These are phyloP conservation scores for Cygnus olor DNA, from an alignment of 2,797 vertebrate genomes.

Conservation along the genomic window DNA sequence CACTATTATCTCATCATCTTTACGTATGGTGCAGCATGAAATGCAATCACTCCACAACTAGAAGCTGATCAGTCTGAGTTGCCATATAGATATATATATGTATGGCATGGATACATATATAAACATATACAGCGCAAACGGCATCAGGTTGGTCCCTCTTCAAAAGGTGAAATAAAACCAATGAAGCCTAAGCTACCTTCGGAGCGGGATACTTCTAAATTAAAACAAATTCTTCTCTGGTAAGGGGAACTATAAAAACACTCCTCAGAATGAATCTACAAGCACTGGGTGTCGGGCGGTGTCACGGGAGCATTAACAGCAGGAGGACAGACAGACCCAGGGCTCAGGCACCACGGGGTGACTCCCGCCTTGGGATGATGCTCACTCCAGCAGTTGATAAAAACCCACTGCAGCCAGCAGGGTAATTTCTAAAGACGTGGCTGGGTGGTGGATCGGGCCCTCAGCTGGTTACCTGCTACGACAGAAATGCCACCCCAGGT, in stretches of 20 bases:
- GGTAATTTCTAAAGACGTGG: background rate
- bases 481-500: background rate
- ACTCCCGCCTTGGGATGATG: background rate
- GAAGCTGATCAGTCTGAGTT: conserved; percentile 39
- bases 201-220: background rate
- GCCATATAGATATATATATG: conserved; percentile 68
- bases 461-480: background rate
- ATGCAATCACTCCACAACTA: conserved; percentile 50
- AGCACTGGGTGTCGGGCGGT: background rate
- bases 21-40: conserved; percentile 40
- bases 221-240: background rate
- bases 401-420: background rate
- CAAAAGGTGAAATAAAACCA: conserved; percentile 37
- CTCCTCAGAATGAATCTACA: background rate
- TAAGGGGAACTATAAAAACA: background rate
- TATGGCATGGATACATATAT: conserved; percentile 64
- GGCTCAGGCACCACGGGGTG: background rate
- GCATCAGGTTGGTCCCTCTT: conserved; percentile 74
- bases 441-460: background rate
- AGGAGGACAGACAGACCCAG: background rate
- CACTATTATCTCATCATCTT: conserved; percentile 17
- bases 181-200: conserved; percentile 50
- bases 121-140: conserved; percentile 61
- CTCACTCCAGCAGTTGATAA: rapidly evolving
- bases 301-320: rapidly evolving